These are phyloP conservation scores for Periophthalmodon schlosseri DNA, from an alignment of 2,113 vertebrate species.

Conservation along the genomic window DNA sequence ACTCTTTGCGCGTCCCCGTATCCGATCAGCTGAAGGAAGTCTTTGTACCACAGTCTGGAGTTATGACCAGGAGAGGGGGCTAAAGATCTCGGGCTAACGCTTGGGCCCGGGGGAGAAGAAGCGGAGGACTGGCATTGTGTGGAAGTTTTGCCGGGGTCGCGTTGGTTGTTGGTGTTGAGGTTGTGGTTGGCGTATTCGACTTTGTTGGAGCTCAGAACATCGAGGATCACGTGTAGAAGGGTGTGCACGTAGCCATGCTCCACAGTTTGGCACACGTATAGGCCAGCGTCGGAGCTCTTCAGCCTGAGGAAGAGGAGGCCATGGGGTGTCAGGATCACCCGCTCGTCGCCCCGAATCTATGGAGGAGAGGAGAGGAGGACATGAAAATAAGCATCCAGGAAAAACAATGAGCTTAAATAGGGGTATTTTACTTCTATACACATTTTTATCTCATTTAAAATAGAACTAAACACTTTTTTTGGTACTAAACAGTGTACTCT, in stretches of 20 bases:
- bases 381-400: background rate
- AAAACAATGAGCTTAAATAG: too few species aligned
- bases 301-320: slow-evolving; percentile 89
- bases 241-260: slow-evolving; percentile 92
- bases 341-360: slow-evolving; percentile 87
- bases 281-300: slow-evolving; percentile 82
- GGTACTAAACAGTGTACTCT: too few species aligned
- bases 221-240: slow-evolving; percentile 83
- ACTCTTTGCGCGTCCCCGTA: slow-evolving; percentile 92
- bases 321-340: slow-evolving; percentile 85
- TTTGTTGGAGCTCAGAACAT: slow-evolving; percentile 84
- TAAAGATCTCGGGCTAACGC: slow-evolving; percentile 77
- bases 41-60: slow-evolving; percentile 91
- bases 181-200: slow-evolving; percentile 80
- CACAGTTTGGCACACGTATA: slow-evolving; percentile 91
- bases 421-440: too few species aligned
- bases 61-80: slow-evolving; percentile 70
- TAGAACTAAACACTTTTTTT: too few species aligned
- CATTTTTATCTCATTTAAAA: too few species aligned
- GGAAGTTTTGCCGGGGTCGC: slow-evolving; percentile 43
- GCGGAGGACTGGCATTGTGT: slow-evolving; percentile 52
- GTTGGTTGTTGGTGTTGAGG: slow-evolving; percentile 50
- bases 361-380: background rate
- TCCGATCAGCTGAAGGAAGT: slow-evolving; percentile 94
- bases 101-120: slow-evolving; percentile 45